A percentile compares a stretch with the other conserved stretches of the same genome.
phyloP scores from a whole-genome alignment of 2,888 invertebrate species.

The Cosmorhoe ocellata region DNA sequence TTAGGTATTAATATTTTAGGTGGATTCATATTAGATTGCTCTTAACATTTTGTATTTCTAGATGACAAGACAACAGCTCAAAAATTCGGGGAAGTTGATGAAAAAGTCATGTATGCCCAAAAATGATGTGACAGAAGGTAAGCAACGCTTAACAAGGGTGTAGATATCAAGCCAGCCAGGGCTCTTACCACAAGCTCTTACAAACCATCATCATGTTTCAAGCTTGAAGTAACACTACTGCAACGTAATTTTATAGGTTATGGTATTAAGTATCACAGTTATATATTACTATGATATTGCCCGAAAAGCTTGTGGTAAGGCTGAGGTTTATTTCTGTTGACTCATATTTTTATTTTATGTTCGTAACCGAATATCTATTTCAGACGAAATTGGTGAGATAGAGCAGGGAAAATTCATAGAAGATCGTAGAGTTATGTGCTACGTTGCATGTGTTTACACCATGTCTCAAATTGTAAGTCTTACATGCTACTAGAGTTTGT shows the following conservation, averaged over 20 bases:
- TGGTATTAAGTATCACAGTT: too few relatives aligned
- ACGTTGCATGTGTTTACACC: slow-evolving; percentile 67
- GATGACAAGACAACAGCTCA: slow-evolving; percentile 83
- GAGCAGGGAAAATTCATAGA: slow-evolving; percentile 71
- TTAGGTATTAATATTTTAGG: background rate
- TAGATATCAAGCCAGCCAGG: too few relatives aligned
- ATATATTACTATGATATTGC: too few relatives aligned
- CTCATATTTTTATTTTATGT: too few relatives aligned
- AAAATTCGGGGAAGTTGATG: slow-evolving; percentile 83
- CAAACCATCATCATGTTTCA: too few relatives aligned
- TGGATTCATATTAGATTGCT: too few relatives aligned
- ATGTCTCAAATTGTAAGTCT: slow-evolving; percentile 69
- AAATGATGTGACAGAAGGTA: slow-evolving; percentile 82
- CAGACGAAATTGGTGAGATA: slow-evolving; percentile 67
- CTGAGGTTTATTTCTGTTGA: too few relatives aligned
- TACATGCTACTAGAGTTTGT: background rate
- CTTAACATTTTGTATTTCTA: slow-evolving; percentile 30
- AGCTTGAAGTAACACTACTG: too few relatives aligned
- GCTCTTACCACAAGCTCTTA: too few relatives aligned
- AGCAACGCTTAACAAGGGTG: too few relatives aligned
- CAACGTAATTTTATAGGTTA: too few relatives aligned
- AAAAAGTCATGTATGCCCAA: slow-evolving; percentile 85
- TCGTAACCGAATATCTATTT: slow-evolving; percentile 23
- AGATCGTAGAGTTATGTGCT: slow-evolving; percentile 69
- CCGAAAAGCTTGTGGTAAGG: too few relatives aligned